phyloP scores from a whole-genome alignment of 1,140 invertebrate genomes.

The Drosophila teissieri region DNA sequence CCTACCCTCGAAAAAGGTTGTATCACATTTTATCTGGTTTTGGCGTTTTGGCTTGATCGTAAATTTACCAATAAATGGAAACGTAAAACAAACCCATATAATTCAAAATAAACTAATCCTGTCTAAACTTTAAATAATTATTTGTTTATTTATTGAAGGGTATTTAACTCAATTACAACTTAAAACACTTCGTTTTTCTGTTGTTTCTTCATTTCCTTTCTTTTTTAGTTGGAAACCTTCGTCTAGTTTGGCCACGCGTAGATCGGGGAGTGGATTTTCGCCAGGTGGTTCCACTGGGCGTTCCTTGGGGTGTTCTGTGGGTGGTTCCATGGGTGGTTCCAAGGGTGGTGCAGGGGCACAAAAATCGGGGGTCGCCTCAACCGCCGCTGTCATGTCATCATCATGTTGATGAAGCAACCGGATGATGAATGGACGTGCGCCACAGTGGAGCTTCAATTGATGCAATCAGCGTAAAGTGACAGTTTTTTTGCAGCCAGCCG shows the following conservation, averaged over 20 bases:
- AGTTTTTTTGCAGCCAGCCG: conserved; percentile 44
- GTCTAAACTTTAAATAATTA: not conserved
- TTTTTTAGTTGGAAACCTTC: conserved; percentile 49
- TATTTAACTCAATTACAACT: too few species aligned
- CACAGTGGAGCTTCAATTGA: conserved; percentile 82
- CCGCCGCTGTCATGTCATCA: conserved; percentile 79
- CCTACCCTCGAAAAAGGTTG: not conserved
- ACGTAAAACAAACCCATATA: too few species aligned
- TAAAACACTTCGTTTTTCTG: conserved; percentile 7
- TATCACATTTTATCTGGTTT: not conserved
- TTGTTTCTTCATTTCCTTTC: conserved; percentile 21
- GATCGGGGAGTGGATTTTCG: conserved; percentile 7
- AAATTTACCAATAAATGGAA: too few species aligned
- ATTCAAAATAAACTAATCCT: too few species aligned
- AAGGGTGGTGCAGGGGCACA: not conserved
- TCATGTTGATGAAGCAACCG: conserved; percentile 83
- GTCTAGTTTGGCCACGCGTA: conserved; percentile 70
- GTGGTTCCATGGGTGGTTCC: conserved; percentile 1
- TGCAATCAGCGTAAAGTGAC: conserved; percentile 83
- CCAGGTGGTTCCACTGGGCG: not conserved
- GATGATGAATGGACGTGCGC: conserved; percentile 83
- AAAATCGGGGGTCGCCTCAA: conserved; percentile 54
- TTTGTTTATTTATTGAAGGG: not conserved
- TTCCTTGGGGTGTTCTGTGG: not conserved
- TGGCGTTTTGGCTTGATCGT: not conserved